Conservation (phyloP, 2,797 vertebrate genomes). For the Melanotaenia maccullochi region DNA sequence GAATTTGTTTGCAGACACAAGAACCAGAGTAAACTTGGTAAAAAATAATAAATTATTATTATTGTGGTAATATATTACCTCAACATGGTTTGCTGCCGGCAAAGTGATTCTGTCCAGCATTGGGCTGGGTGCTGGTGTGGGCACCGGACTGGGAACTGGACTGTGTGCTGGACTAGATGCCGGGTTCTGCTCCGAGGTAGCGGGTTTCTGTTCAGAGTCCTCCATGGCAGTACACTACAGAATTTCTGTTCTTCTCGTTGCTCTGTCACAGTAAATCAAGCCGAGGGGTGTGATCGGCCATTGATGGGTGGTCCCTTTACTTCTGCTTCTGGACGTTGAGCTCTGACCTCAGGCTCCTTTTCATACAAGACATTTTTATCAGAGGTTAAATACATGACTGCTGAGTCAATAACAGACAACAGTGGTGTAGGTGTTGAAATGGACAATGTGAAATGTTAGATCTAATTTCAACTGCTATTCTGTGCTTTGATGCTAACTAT, state of each 20-base stretch:
- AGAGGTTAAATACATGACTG: constrained; percentile 14
- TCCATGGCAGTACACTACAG: constrained; percentile 73
- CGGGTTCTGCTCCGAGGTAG: constrained; percentile 51
- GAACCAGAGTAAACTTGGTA: background rate
- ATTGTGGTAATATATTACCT: constrained; percentile 58
- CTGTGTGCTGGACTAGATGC: constrained; percentile 52
- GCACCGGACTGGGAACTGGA: constrained; percentile 50
- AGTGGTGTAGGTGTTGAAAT: background rate
- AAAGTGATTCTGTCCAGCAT: constrained; percentile 57
- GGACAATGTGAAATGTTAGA: background rate
- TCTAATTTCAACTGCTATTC: background rate
- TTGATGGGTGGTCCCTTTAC: constrained; percentile 50
- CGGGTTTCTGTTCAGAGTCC: constrained; percentile 63
- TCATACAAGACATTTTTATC: constrained; percentile 37
- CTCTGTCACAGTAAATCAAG: constrained; percentile 51
- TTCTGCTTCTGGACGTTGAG: constrained; percentile 23
- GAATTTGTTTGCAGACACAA: background rate
- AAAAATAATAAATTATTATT: background rate
- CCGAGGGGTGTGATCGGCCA: constrained; percentile 55
- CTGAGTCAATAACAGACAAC: constrained; percentile 18
- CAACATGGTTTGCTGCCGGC: constrained; percentile 76
- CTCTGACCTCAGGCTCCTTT: constrained; percentile 33
- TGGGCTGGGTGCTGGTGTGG: constrained; percentile 62
- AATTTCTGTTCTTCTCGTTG: constrained; percentile 47
- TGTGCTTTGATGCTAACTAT: background rate